A percentile compares a stretch with the other conserved stretches of the same genome.
Evolutionary conservation across 2,797 vertebrate genomes (phyloP).

Genomic region (Simalia tracyae): DNA sequence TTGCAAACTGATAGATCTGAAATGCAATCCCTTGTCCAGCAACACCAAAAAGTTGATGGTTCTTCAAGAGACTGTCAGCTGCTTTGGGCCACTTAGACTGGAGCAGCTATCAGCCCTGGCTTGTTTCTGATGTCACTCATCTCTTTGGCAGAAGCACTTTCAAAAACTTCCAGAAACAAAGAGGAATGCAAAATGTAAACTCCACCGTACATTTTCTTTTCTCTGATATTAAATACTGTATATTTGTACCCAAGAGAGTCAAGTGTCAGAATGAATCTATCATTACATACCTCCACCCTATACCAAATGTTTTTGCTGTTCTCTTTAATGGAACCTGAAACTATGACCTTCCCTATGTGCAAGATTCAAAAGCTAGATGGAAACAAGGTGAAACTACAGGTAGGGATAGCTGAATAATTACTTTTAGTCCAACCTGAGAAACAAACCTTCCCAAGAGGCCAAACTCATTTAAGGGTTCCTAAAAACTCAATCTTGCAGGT

Average conservation of each 20-base stretch:
- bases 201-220: neutral
- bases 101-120: neutral
- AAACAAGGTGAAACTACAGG: constrained; percentile 77
- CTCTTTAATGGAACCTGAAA: constrained; percentile 60
- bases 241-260: neutral
- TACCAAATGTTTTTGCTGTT: constrained; percentile 41
- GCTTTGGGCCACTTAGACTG: neutral
- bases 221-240: neutral
- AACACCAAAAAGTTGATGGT: too few species aligned
- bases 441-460: constrained; percentile 76
- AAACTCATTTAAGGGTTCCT: constrained; percentile 82
- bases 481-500: constrained; percentile 81
- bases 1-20: neutral
- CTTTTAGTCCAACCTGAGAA: constrained; percentile 81
- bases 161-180: neutral
- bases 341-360: constrained; percentile 70
- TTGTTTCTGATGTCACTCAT: neutral
- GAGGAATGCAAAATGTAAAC: too few species aligned
- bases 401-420: constrained; percentile 82
- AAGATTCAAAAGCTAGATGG: constrained; percentile 67
- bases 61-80: neutral
- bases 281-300: constrained; percentile 24
- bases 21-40: neutral
- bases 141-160: neutral
- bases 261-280: neutral